Conservation (phyloP, 53 echinoderm and acorn worm species). For the Holothuria leucospilota region DNA sequence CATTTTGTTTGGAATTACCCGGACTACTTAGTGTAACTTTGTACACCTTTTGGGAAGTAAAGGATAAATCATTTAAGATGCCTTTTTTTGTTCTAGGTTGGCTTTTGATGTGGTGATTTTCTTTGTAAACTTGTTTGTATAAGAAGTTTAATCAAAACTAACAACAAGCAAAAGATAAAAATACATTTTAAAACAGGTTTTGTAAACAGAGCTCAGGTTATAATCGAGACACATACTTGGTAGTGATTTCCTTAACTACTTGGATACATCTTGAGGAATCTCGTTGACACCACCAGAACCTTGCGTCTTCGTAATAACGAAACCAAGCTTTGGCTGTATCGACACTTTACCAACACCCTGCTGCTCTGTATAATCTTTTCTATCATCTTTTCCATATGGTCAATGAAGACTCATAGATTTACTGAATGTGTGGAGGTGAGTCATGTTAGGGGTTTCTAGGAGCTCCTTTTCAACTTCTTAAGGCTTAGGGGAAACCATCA, state of each 20-base stretch:
- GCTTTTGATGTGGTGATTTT: too few relatives aligned
- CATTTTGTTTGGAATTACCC: too few relatives aligned
- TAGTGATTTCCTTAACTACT: constrained; percentile 27
- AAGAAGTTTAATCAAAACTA: too few relatives aligned
- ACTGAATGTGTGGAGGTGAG: constrained; percentile 78
- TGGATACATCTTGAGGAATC: constrained; percentile 78
- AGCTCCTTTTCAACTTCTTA: background rate
- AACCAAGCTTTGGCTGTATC: constrained; percentile 90
- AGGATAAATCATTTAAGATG: too few relatives aligned
- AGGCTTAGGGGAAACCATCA: too few relatives aligned
- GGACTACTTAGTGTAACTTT: too few relatives aligned
- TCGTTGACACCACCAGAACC: constrained; percentile 89
- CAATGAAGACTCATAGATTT: constrained; percentile 75
- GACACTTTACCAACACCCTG: constrained; percentile 93
- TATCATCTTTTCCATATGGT: constrained; percentile 84
- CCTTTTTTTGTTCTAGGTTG: too few relatives aligned
- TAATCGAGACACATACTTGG: background rate
- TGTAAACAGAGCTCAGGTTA: background rate
- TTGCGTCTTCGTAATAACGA: constrained; percentile 86
- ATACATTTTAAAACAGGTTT: too few relatives aligned
- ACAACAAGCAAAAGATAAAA: too few relatives aligned
- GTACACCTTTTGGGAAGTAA: too few relatives aligned
- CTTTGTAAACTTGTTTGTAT: too few relatives aligned
- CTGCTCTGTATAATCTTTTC: constrained; percentile 85
- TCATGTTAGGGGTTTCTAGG: background rate